Evolutionary conservation across 2,113 vertebrate genomes (phyloP).

Genomic region (Lanius ludovicianus): DNA sequence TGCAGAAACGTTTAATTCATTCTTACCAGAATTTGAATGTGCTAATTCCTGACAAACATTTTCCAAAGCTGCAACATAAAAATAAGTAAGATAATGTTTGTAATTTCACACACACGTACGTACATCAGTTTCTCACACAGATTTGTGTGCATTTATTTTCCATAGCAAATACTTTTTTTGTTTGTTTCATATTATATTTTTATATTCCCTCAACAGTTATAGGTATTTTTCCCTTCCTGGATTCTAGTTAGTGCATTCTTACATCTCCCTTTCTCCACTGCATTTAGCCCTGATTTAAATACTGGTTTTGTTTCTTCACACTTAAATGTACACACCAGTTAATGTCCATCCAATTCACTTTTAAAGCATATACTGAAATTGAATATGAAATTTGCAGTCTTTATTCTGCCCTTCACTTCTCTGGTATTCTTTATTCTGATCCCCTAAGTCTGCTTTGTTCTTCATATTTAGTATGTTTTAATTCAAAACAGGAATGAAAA

Average conservation of each 20-base stretch:
- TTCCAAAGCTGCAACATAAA: neutral
- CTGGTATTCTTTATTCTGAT: neutral
- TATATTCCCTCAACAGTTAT: neutral
- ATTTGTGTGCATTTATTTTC: neutral
- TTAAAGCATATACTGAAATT: neutral
- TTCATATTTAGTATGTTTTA: neutral
- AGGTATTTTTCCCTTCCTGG: neutral
- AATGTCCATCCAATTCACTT: neutral
- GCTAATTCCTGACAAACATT: neutral
- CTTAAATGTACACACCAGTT: neutral
- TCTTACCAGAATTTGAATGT: neutral
- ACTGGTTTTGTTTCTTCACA: neutral
- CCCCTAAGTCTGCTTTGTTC: neutral
- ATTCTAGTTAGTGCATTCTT: neutral
- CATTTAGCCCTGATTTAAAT: neutral
- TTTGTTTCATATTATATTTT: neutral
- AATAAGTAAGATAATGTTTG: neutral
- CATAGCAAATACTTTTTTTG: neutral
- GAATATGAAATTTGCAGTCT: neutral
- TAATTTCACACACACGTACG: neutral
- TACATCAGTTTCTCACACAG: neutral
- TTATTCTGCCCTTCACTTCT: neutral
- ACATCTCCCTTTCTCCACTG: neutral
- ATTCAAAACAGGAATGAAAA: neutral
- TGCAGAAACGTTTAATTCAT: neutral